Base-by-base conservation (phyloP, 2,888 invertebrate species). In the Agelastica alni region DNA sequence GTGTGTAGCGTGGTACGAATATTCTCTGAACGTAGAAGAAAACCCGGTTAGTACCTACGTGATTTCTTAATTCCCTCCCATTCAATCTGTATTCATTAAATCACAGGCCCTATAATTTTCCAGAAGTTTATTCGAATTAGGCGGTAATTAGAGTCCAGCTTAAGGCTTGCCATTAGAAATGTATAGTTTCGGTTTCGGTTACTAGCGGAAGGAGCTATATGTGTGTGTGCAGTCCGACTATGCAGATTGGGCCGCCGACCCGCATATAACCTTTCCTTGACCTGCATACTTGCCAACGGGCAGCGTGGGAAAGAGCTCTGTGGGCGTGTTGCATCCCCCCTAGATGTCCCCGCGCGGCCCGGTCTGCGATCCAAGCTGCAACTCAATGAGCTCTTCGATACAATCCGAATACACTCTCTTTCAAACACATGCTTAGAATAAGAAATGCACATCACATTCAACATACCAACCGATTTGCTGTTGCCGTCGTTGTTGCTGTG, bases 211-310 rank as follows among this genome's bases (percentile, higher is more conserved):
- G 70, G 67, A 68, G 62, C 52, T 26, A 30, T 39, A 20, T 44
- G 53, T 59, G 22, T 39, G 16, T 44, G 53, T 59, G 61, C 61
- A 58, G 56, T 63, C 62, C 61, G 69, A 65, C 63, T 71, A 71
- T 70, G 74, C 72, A 70, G 71, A 73, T 73, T 74, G 74, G 72
- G 60, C 72, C 75, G 74, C 70, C 75, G 76, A 76, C 76, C 76
- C 73, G 73, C 69, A 71, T 73, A 79, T 81, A 81, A 81, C 81
- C 81, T 81, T 81, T 81, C 82, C 81, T 82, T 81, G 81, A 81
- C 81, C 81, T 80, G 82, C 81, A 81, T 82, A 81, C 80, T 80
- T 81, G 81, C 79, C 80, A 80, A 80, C 80, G 79, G 80, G 80
- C 80, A 78, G 79, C 79, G 80, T 76, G 76, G 77, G 77, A 77